These are phyloP conservation scores for Baronia brevicornis DNA, from an alignment of 2,888 invertebrate species.

Conservation along the genomic window DNA sequence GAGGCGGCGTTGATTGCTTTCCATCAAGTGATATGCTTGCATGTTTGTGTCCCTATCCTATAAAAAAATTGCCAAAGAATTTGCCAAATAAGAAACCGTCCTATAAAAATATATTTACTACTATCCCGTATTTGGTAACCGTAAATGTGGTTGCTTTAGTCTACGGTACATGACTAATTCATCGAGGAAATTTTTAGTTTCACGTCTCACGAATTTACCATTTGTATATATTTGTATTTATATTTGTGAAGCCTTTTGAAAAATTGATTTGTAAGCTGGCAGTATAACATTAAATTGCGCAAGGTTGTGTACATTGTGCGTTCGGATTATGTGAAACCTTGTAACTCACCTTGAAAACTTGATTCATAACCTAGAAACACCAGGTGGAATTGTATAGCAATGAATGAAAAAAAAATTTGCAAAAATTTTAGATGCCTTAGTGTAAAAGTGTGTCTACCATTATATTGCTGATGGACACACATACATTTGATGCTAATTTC, in stretches of 20 bases:
- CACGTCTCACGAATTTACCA: constrained; percentile 1
- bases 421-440: no score
- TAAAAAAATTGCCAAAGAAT: no score
- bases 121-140: constrained; percentile 1
- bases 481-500: no score
- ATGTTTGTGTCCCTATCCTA: no score
- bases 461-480: no score
- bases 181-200: constrained; percentile 10
- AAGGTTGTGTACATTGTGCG: constrained; percentile 21
- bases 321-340: constrained; percentile 28
- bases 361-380: constrained; percentile 21
- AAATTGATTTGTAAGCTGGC: constrained; percentile 5
- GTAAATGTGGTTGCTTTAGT: not conserved
- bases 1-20: no score
- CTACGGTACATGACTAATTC: constrained; percentile 1
- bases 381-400: not conserved
- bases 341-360: constrained; percentile 26
- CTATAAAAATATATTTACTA: not conserved
- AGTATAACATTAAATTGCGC: constrained; percentile 8
- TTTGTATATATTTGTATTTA: constrained; percentile 1
- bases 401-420: constrained; percentile 4
- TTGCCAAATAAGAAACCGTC: no score
- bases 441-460: no score
- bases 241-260: constrained; percentile 2
- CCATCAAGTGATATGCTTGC: no score